Evolutionary conservation across 2,797 vertebrate genomes (phyloP), one percentile per base, ranked within the genome.

Genomic region (Rhynchonycteris naso): DNA sequence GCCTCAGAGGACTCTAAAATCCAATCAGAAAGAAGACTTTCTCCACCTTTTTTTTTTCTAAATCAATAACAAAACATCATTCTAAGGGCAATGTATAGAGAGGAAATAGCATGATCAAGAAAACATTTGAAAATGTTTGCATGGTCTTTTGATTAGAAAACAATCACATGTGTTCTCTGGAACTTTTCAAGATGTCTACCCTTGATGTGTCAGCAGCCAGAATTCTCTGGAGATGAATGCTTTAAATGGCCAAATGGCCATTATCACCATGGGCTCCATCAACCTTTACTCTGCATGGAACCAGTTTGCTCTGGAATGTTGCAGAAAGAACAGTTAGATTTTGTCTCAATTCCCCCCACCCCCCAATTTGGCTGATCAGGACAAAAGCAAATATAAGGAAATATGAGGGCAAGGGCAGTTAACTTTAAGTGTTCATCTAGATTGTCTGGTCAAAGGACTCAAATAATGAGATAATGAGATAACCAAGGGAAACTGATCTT

Each of bases 71-170:
- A 95, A 91, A 95, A 7, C 4, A 54, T 18, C 90, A 75, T 83
- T 92, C 95, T 94, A 90, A 18, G 18, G 96, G 84, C 3, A 91
- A 21, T 88, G 28, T 75, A 95, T 21, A 95, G 54, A 93, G 90
- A 97, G 78, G 56, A 97, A 96, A 95, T 59, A 66, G 35, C 78
- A 94, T 72, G 38, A 28, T 79, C 93, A 88, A 95, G 35, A 96
- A 96, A 66, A 95, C 33, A 86, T 21, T 80, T 63, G 30, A 93
- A 96, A 88, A 97, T 71, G 89, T 28, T 35, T 65, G 65, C 69
- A 59, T 50, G 90, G 28, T 19, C 94, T 94, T 95, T 58, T 88
- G 95, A 94, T 90, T 93, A 86, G 74, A 98, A 96, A 78, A 83
- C 96, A 89, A 78, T 83, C 96, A 89, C n/a, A 38, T 80, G 81